Evolutionary conservation across 2,113 vertebrate genomes (phyloP).

Genomic region (Physeter macrocephalus): DNA sequence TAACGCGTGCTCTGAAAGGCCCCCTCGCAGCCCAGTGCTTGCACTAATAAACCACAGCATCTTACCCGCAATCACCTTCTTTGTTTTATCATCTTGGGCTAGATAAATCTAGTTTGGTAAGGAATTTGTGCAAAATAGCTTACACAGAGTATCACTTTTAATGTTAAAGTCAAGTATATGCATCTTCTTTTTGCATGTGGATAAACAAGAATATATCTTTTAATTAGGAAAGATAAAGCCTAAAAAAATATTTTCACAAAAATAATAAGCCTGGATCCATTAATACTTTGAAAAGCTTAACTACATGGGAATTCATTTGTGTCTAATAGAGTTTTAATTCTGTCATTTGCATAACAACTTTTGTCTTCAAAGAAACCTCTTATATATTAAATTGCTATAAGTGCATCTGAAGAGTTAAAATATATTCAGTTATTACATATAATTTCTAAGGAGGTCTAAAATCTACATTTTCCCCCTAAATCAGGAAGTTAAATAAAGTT

Average conservation of each 20-base stretch:
- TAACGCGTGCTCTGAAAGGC: neutral
- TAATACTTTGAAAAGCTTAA: neutral
- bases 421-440: neutral
- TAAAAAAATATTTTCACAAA: neutral
- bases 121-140: neutral
- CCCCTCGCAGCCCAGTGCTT: too few relatives aligned
- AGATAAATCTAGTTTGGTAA: neutral
- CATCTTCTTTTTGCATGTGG: neutral
- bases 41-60: accelerated
- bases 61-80: neutral
- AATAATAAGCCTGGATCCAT: neutral
- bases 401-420: neutral
- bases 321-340: neutral
- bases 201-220: neutral
- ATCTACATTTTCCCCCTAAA: neutral
- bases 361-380: neutral
- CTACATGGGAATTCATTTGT: neutral
- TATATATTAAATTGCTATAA: neutral
- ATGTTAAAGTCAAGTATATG: neutral
- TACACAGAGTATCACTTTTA: neutral
- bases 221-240: neutral
- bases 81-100: neutral
- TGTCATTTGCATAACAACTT: neutral
- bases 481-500: neutral
- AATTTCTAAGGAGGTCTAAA: neutral